A percentile compares a stretch with the other conserved stretches of the same genome.
Evolutionary conservation across 2,888 invertebrate species (phyloP).

Genomic region (Ochropleura leucogaster): DNA sequence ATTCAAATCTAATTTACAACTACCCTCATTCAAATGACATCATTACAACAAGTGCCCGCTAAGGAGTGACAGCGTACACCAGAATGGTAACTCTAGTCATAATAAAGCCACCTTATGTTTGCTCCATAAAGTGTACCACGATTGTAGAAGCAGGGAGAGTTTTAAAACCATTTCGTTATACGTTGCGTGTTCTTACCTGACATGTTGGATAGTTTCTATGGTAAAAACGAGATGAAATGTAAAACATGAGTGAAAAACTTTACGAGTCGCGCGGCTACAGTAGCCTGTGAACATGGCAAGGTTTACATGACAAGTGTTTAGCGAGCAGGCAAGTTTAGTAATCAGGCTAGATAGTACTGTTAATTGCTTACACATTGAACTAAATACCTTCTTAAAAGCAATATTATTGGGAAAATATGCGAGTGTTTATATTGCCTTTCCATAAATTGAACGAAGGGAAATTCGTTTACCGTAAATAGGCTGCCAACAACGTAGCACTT

Average conservation of each 20-base stretch:
- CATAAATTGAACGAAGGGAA: conserved; percentile 38
- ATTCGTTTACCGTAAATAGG: conserved; percentile 31
- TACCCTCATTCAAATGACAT: conserved; percentile 79
- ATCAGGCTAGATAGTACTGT: conserved; percentile 63
- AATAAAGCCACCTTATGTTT: conserved; percentile 72
- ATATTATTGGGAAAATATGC: conserved; percentile 55
- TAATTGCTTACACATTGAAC: conserved; percentile 65
- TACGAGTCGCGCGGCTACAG: background rate
- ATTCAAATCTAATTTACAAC: conserved; percentile 78
- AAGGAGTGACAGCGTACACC: conserved; percentile 69
- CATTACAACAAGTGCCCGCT: conserved; percentile 73
- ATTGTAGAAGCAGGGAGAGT: conserved; percentile 9
- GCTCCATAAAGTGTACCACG: conserved; percentile 58
- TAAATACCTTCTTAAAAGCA: conserved; percentile 56
- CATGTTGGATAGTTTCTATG: background rate
- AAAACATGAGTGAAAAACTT: conserved; percentile 18
- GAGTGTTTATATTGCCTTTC: conserved; percentile 32
- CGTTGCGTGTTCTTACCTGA: conserved; percentile 29
- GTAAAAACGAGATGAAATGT: conserved; percentile 39
- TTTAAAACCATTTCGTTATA: conserved; percentile 24
- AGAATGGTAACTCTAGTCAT: conserved; percentile 71
- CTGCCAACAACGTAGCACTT: conserved; percentile 15
- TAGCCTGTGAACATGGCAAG: conserved; percentile 56
- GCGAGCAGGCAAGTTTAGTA: conserved; percentile 61
- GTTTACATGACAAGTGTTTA: conserved; percentile 70